Base-by-base conservation (phyloP, 2,888 invertebrate genomes). In the Micoletzkya japonica region DNA sequence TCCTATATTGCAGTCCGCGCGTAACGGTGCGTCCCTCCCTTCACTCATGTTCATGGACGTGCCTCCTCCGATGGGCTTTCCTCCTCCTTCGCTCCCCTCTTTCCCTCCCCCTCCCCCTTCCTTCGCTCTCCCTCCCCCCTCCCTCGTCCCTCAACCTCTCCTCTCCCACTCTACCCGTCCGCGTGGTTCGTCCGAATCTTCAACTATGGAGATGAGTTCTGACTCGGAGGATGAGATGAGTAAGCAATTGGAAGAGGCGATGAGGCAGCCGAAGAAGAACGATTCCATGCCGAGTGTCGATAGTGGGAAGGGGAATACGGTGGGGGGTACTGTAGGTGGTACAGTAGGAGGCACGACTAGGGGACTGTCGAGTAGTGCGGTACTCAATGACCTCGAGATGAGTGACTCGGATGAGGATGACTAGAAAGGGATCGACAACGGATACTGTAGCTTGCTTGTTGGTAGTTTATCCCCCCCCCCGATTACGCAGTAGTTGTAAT, bases 351-450 rank as follows among this genome's bases (percentile, higher is more conserved):
- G n/a, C 10, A 17, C 10, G 56, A 10, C 56, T 54, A 10, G 7
- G 7, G 28, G 17, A 17, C 10, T 24, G 56, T 17, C 7, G n/a
- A 24, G 24, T 7, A 54, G 28, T 17, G 24, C 58, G n/a, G 30
- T 68, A 30, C 34, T 58, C 44, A 68, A 68, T 20, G 68, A 68
- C 34, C 68, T 68, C n/a, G 68, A 57, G 3, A 39, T 68, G n/a
- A 68, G 68, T 26, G 68, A 68, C 20, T 66, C 64, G 6, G 64
- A 66, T 28, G 64, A 66, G 26, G 64, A 66, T 26, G 64, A 66
- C 28, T 66, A 28, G 28, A 7, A n/a, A n/a, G n/a, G n/a, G n/a
- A n/a, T n/a, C n/a, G n/a, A n/a, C n/a, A n/a, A n/a, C n/a, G n/a
- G n/a, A n/a, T n/a, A n/a, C n/a, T n/a, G n/a, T n/a, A n/a, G n/a